Base-by-base conservation (phyloP, 2,797 vertebrate genomes). In the Naso thynnoides region DNA sequence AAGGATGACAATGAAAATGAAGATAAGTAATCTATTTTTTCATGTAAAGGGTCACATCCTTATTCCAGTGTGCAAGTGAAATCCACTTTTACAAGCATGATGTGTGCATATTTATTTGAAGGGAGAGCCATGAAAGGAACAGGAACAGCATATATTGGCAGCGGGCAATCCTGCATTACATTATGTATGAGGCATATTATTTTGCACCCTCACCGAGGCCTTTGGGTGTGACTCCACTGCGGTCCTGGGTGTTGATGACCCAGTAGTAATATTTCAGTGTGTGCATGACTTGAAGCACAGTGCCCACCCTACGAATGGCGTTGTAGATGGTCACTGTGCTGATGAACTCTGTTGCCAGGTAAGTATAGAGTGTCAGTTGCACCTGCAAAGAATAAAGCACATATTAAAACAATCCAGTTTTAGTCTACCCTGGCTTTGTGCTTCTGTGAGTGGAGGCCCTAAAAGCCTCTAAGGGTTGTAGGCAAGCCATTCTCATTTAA, bases 201-300 rank as follows among this genome's bases (percentile, higher is more conserved):
- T 44, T 24, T 1, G 42, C 3, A 29, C 2, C 36, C 91, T 94
- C 75, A 99, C 98, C 98, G 5, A 95, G 42, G 55, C 97, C 97
- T 93, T 98, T 98, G 47, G 98, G 97, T 19, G 91, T 73, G 64
- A 99, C 96, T 42, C 98, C 98, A 54, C 98, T 99, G 83, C 98
- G 96, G 91, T 99, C 95, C 87, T 97, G 96, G 54, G 98, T 98
- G 91, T 97, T 99, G 84, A 96, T 87, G 13, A 97, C 94, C 98
- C 98, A 99, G 89, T 99, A 99, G 89, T 96, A 99, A 90, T 96
- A 98, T 84, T 99, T 99, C 1, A 99, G 93, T 2, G 97, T 97
- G 70, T 99, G 98, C 96, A 98, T 97, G 90, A 99, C 93, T 88
- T 99, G 93, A 21, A 99, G 96, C 36, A 99, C 97, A 0, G 98